Base-by-base conservation (phyloP, 2,888 invertebrate genomes). In the Patella caerulea region DNA sequence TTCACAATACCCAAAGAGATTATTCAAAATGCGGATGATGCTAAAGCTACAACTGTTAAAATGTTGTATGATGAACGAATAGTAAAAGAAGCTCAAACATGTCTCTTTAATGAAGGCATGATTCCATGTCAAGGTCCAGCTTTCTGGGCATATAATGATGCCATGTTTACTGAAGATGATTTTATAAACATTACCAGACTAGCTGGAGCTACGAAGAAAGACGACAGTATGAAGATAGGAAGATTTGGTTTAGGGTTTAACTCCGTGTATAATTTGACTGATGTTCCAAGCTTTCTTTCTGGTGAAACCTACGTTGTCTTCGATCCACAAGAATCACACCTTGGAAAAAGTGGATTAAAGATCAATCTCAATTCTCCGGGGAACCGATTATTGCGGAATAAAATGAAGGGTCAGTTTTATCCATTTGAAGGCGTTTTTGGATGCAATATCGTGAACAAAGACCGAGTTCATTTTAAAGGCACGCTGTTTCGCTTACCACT, bases 171-270 rank as follows among this genome's bases (percentile, higher is more conserved):
- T 9, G 86, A 88, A 59, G 81, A 85, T n/a, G 91, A 91, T 80
- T 88, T 90, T 59, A 82, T 83, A 59, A 89, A 89, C 79, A 88
- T 91, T 14, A 87, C 84, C 24, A 88, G 86, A 78, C 83, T 91
- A n/a, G 86, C 87, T 75, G 89, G 88, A 17, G 90, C 87, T 7
- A 88, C 89, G 2, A 90, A 90, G 78, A 84, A 85, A 76, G 77
- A 81, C 12, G 83, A 88, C 34, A 82, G 85, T 24, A 86, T 86
- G 5, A 89, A 89, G 79, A 86, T 90, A 71, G 91, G 90, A 14
- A 84, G 87, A 72, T 90, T 90, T 84, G 91, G 90, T n/a, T 83
- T 90, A 11, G 90, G 90, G 1, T 90, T 90, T 82, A 89, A 89
- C 79, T 85, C 88, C 3, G 89, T 90, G 17, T 90, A 90, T 79